Conservation (phyloP, 2,888 invertebrate species). For the Eupithecia abbreviata region DNA sequence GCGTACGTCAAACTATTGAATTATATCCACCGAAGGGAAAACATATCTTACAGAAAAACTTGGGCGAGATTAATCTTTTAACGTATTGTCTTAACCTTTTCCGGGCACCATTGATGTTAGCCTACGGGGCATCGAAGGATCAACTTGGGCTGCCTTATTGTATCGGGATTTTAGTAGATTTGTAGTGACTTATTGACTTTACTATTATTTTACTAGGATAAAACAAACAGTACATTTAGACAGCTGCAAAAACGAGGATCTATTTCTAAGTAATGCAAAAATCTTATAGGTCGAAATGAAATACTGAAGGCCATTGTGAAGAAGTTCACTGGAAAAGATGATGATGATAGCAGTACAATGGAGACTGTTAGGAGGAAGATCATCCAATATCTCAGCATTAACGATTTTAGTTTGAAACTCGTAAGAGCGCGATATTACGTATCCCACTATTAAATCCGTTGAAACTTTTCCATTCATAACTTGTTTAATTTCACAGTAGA, state of each 20-base stretch:
- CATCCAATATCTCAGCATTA: conserved; percentile 32
- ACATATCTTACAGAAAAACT: conserved; percentile 38
- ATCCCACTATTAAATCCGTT: conserved; percentile 59
- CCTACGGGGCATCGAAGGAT: conserved; percentile 24
- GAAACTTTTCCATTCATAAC: conserved; percentile 64
- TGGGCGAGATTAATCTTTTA: conserved; percentile 42
- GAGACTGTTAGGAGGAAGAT: conserved; percentile 24
- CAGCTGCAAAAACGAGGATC: not conserved
- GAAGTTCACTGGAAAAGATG: not conserved
- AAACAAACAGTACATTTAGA: not conserved
- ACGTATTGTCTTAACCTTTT: conserved; percentile 41
- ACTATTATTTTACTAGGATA: not conserved
- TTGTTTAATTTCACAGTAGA: conserved; percentile 68
- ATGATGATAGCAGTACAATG: conserved; percentile 19
- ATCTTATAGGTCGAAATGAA: not conserved
- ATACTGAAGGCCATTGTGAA: not conserved
- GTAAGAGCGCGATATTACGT: conserved; percentile 55
- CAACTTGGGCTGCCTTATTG: conserved; percentile 24
- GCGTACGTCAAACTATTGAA: conserved; percentile 56
- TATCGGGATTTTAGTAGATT: conserved; percentile 32
- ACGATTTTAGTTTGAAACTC: conserved; percentile 37
- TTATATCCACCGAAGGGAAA: conserved; percentile 49
- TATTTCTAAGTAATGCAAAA: not conserved
- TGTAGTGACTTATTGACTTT: conserved; percentile 26
- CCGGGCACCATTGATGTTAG: conserved; percentile 31